These are phyloP conservation scores for Dicyrtomina minuta DNA, from an alignment of 2,888 invertebrate species.

Conservation along the genomic window DNA sequence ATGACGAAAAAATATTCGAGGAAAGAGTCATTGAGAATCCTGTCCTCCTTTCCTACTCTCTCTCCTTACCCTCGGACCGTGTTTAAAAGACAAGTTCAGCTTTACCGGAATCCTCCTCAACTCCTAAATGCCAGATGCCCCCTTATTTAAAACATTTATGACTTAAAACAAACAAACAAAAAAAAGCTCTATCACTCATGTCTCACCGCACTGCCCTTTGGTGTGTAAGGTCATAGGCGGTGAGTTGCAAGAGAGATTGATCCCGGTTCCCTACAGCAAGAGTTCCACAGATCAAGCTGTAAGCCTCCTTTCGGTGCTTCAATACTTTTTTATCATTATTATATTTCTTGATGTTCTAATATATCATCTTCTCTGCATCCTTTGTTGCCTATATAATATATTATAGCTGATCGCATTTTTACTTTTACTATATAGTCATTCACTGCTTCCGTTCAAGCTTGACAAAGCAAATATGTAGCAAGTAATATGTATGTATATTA, in stretches of 20 bases:
- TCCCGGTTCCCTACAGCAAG: conserved; percentile 99
- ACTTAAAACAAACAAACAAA: conserved; percentile 39
- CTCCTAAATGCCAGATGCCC: conserved; percentile 53
- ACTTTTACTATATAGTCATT: too few relatives aligned
- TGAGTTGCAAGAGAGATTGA: conserved; percentile 99
- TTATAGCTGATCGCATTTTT: too few relatives aligned
- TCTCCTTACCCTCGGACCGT: conserved; percentile 19
- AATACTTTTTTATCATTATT: not conserved
- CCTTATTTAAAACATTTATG: conserved; percentile 44
- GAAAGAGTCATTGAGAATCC: conserved; percentile 42
- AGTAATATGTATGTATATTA: too few relatives aligned
- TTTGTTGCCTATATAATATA: conserved; percentile 4
- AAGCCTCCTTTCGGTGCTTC: conserved; percentile 69
- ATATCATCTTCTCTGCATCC: not conserved
- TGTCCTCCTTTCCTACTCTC: conserved; percentile 15
- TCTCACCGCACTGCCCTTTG: conserved; percentile 81
- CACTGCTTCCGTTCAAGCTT: too few relatives aligned
- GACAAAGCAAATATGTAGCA: too few relatives aligned
- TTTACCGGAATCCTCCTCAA: not conserved
- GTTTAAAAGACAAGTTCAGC: conserved; percentile 6
- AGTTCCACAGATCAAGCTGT: conserved; percentile 99
- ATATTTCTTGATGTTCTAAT: conserved; percentile 23
- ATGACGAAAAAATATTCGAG: too few relatives aligned
- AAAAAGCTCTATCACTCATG: conserved; percentile 55
- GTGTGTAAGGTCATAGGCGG: conserved; percentile 99